A percentile compares a stretch with the other conserved stretches of the same genome.
These are phyloP conservation scores for Argya squamiceps DNA, from an alignment of 2,797 vertebrate species.

Conservation along the genomic window DNA sequence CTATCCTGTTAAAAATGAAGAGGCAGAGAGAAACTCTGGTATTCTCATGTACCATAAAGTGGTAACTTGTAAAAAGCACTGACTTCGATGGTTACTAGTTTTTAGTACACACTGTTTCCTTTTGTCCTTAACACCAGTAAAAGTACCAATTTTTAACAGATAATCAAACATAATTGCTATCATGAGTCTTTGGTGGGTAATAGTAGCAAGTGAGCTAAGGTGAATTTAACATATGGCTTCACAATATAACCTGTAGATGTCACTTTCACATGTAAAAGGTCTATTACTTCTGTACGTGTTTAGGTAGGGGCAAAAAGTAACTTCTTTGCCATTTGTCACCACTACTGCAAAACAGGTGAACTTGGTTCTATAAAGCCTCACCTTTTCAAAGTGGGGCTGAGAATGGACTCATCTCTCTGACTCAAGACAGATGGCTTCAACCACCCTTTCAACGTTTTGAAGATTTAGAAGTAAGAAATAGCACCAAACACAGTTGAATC, in stretches of 20 bases:
- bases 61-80: background rate
- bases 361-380: background rate
- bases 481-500: background rate
- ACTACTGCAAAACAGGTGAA: background rate
- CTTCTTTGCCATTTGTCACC: background rate
- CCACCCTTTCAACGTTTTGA: background rate
- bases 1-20: background rate
- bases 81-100: background rate
- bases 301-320: background rate
- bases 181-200: background rate
- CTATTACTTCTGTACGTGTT: background rate
- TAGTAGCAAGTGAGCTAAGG: background rate
- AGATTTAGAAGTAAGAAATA: background rate
- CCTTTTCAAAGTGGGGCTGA: background rate
- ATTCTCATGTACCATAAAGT: background rate
- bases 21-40: background rate
- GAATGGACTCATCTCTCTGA: background rate
- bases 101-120: background rate
- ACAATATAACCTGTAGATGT: background rate
- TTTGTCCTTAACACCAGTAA: background rate
- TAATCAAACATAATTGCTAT: background rate
- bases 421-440: background rate
- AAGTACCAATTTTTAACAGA: background rate
- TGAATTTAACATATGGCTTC: background rate
- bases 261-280: background rate